Percentiles rank a stretch among this genome's conserved stretches.
Evolutionary conservation across 2,888 invertebrate species (phyloP).

Genomic region (Melanchra persicariae): DNA sequence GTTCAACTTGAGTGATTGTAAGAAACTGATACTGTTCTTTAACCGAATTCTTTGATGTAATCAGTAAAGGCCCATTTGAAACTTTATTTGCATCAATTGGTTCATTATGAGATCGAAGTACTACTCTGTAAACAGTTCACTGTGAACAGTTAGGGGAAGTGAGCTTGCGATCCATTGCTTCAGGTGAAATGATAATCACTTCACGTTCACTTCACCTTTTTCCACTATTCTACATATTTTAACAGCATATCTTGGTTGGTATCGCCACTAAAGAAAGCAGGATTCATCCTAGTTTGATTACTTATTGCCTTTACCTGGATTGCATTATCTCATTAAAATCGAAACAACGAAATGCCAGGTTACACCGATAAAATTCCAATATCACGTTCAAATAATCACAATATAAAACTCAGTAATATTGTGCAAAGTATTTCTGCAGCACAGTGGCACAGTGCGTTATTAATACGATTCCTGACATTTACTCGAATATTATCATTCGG

Average conservation of each 20-base stretch:
- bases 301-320: neutral
- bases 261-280: too few species aligned
- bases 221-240: too few species aligned
- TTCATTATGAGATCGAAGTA: neutral
- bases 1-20: neutral
- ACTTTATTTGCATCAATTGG: neutral
- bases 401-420: neutral
- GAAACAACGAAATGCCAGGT: neutral
- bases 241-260: too few species aligned
- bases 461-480: slow-evolving; percentile 9
- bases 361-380: neutral
- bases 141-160: too few species aligned
- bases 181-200: too few species aligned
- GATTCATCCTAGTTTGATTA: neutral
- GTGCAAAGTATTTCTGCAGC: neutral
- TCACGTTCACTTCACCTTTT: too few species aligned
- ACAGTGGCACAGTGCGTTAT: neutral
- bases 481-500: slow-evolving; percentile 7
- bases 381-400: neutral
- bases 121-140: too few species aligned
- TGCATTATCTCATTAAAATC: neutral
- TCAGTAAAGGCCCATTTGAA: too few species aligned
- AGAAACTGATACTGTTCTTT: neutral
- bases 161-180: too few species aligned
- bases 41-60: neutral